A percentile compares a stretch with the other conserved stretches of the same genome.
Evolutionary conservation across 1,140 invertebrate species (phyloP).

Genomic region (Myzus persicae): DNA sequence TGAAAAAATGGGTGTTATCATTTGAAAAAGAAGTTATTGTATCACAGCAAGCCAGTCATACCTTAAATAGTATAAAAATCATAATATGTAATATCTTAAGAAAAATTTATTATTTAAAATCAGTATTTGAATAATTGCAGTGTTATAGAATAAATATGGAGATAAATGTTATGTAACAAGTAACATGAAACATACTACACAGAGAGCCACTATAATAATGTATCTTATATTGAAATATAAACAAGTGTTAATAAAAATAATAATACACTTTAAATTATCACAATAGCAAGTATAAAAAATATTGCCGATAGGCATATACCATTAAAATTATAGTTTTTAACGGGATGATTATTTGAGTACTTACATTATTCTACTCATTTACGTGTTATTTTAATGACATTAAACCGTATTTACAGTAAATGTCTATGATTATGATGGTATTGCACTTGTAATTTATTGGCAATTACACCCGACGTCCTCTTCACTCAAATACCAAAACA

Average conservation of each 20-base stretch:
- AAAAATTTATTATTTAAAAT: background rate
- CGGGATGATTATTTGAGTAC: background rate
- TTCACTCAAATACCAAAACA: background rate
- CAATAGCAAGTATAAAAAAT: background rate
- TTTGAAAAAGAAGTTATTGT: too few species aligned
- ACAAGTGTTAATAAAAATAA: background rate
- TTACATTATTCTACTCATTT: background rate
- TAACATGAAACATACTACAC: background rate
- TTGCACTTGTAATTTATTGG: background rate
- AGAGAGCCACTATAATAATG: background rate
- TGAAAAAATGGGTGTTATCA: too few species aligned
- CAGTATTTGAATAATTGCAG: background rate
- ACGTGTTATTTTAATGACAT: background rate
- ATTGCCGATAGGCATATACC: background rate
- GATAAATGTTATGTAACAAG: background rate
- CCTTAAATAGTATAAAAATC: background rate
- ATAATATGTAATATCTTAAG: too few species aligned
- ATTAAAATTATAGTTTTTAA: background rate
- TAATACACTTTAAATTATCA: background rate
- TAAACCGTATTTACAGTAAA: background rate
- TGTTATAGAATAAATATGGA: background rate
- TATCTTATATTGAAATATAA: background rate
- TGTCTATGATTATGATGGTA: background rate
- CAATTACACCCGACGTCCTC: background rate
- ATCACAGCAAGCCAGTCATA: too few species aligned